Conservation (phyloP, 2,113 vertebrate species). For the Sialia sialis region DNA sequence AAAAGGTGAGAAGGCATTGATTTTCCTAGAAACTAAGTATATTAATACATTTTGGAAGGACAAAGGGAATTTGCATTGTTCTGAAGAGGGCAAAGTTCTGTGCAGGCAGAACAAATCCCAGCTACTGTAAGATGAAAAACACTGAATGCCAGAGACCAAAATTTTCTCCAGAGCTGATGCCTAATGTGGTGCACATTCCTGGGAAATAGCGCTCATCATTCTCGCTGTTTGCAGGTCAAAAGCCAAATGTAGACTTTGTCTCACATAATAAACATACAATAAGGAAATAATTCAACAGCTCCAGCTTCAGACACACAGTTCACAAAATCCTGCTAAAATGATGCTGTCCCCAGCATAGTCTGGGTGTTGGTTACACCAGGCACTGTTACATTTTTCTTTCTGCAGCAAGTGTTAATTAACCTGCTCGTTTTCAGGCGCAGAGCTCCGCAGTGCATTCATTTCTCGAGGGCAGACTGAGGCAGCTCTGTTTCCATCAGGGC, state of each 20-base stretch:
- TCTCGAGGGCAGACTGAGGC: accelerated
- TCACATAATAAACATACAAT: accelerated
- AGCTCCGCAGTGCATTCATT: accelerated
- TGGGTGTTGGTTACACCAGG: too few species aligned
- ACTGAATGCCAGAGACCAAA: not conserved
- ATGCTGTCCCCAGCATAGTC: accelerated
- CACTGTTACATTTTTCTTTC: not conserved
- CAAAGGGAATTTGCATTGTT: not conserved
- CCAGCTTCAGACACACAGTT: accelerated
- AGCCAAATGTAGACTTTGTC: not conserved
- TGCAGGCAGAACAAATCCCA: not conserved
- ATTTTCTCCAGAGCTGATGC: not conserved
- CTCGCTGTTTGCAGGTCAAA: not conserved
- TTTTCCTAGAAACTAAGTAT: not conserved
- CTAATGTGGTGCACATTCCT: accelerated
- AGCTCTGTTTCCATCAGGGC: accelerated
- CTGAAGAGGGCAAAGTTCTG: not conserved
- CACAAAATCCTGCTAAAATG: not conserved
- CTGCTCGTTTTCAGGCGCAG: accelerated
- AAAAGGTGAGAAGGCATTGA: accelerated
- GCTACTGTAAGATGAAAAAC: not conserved
- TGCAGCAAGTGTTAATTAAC: accelerated
- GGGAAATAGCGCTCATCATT: not conserved
- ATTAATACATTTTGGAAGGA: not conserved
- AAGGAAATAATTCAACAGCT: not conserved